phyloP scores from a whole-genome alignment of 2,888 invertebrate species.

The Eumacrocentrus americanus region DNA sequence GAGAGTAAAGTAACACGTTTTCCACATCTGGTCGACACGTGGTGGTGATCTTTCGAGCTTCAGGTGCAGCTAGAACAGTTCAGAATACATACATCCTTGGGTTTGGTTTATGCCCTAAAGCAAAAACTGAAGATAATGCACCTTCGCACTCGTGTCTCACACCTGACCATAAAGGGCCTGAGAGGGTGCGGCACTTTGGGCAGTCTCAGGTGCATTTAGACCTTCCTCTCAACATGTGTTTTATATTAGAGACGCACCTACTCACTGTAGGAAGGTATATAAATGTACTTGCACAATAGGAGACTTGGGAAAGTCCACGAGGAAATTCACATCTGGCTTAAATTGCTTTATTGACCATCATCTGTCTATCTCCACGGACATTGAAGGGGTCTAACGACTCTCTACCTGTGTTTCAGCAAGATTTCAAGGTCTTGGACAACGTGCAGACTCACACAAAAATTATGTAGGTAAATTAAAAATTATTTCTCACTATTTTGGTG shows the following conservation, averaged over 20 bases:
- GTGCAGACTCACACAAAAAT: no score
- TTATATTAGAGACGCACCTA: constrained; percentile 47
- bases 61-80: no score
- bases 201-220: constrained; percentile 36
- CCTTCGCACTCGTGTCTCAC: background rate
- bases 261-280: background rate
- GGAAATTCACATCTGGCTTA: constrained; percentile 41
- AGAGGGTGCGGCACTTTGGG: constrained; percentile 22
- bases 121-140: background rate
- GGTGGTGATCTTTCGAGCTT: constrained; percentile 28
- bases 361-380: no score
- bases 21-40: constrained; percentile 49
- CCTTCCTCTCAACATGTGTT: constrained; percentile 46
- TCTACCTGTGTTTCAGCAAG: no score
- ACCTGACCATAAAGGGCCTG: background rate
- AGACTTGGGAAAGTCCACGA: constrained; percentile 46
- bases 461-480: background rate
- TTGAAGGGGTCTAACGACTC: no score
- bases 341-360: constrained; percentile 56
- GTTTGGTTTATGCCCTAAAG: background rate
- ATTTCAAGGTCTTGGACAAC: no score
- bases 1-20: constrained; percentile 2
- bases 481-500: background rate
- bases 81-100: constrained; percentile 10
- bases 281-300: constrained; percentile 16